Evolutionary conservation across 23 tunicate genomes (phyloP), one percentile per base, ranked within the genome.

Genomic region (Trididemnum nubilum): DNA sequence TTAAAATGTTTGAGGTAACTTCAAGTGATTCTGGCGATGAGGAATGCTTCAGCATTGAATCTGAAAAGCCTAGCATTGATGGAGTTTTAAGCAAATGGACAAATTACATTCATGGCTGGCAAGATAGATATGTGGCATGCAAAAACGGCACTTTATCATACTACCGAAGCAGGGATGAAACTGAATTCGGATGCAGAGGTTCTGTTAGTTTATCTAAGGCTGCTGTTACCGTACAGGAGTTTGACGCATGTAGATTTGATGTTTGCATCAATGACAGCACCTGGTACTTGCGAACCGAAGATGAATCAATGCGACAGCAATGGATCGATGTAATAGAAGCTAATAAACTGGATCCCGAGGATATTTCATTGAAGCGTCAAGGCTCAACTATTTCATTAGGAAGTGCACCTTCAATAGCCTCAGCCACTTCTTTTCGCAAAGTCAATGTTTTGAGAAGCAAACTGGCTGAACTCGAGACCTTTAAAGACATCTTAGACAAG

Each of bases 101-200:
- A 18, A 94, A 94, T 35, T 94, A 94, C 83, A 88, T 94, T 4
- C 89, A 84, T 75, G 98, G 98, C 36, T 94, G 98, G 98, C 90
- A 85, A 70, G 90, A 85, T 54, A 51, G 90, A 2, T 94, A 83
- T 71, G 98, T 94, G 21, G 73, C 80, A 4, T 87, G 92, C 73
- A 73, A 76, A 33, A 80, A 84, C 31, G 98, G 98, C 0, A 94
- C 94, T 21, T 50, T 94, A 64, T 83, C 86, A 0, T 94, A 94
- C 40, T 94, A 88, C 78, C 65, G 89, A 71, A 61, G 59, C 9
- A 73, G 80, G 50, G 77, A 84, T 76, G 98, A 94, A 35, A 94
- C 87, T 31, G 98, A 89, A 57, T 94, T 33, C 81, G 98, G 98
- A 1, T 94, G 98, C 61, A 52, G 98, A 33, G 99, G 99, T 15